A percentile compares a stretch with the other conserved stretches of the same genome.
These are phyloP conservation scores for Parelbella ahira DNA, from an alignment of 2,888 invertebrate species.

Conservation along the genomic window DNA sequence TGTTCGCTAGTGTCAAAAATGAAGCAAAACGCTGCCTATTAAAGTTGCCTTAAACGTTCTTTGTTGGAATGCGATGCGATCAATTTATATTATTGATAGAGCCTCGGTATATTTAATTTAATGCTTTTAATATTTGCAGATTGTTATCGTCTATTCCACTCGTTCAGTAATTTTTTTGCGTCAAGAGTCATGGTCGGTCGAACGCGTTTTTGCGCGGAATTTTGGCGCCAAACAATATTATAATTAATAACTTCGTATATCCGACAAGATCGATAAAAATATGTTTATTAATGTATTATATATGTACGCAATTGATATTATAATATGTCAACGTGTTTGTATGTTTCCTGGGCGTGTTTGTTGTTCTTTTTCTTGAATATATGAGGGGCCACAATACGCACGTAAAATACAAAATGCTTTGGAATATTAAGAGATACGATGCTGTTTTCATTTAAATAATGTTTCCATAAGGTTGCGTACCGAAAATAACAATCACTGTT, in stretches of 20 bases:
- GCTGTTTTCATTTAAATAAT: conserved; percentile 12
- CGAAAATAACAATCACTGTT: not conserved
- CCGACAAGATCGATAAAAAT: conserved; percentile 19
- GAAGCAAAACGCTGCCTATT: conserved; percentile 6
- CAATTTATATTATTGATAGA: conserved; percentile 22
- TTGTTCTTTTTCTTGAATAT: conserved; percentile 13
- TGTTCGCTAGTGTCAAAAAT: conserved; percentile 8
- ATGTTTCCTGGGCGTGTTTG: not conserved
- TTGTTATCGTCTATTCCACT: conserved; percentile 22
- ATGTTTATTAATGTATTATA: conserved; percentile 8
- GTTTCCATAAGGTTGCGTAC: conserved; percentile 1
- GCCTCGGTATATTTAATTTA: conserved; percentile 15
- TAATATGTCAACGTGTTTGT: not conserved
- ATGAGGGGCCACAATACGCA: conserved; percentile 13
- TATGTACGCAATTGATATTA: conserved; percentile 17
- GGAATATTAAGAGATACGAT: conserved; percentile 1
- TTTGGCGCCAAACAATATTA: conserved; percentile 60
- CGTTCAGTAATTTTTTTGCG: conserved; percentile 43
- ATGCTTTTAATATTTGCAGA: conserved; percentile 24
- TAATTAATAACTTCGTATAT: conserved; percentile 19
- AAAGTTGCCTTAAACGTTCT: no score
- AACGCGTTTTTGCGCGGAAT: conserved; percentile 67
- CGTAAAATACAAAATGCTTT: conserved; percentile 4
- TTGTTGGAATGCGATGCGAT: conserved; percentile 18
- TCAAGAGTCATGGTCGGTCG: conserved; percentile 71